Evolutionary conservation across 2,888 invertebrate genomes (phyloP).

Genomic region (Xestia ashworthii): DNA sequence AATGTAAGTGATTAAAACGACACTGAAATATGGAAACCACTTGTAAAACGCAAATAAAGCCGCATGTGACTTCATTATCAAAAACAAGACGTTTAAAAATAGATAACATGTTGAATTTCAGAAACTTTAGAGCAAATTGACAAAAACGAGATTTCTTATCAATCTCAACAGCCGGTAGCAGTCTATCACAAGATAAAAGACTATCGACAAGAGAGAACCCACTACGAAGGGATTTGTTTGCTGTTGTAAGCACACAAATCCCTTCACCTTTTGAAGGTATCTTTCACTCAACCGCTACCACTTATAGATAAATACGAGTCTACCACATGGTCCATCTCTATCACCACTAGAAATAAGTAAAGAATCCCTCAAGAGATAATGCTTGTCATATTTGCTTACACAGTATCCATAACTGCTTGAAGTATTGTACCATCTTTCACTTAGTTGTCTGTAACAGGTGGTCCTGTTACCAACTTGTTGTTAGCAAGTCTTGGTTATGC

Average conservation of each 20-base stretch:
- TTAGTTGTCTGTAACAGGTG: slow-evolving; percentile 45
- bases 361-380: slow-evolving; percentile 37
- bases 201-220: background rate
- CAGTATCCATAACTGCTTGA: slow-evolving; percentile 29
- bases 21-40: slow-evolving; percentile 14
- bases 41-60: background rate
- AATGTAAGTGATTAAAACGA: background rate
- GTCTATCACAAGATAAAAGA: background rate
- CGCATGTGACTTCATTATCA: background rate
- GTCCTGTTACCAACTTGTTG: slow-evolving; percentile 26
- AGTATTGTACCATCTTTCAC: slow-evolving; percentile 37
- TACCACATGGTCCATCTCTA: slow-evolving; percentile 21
- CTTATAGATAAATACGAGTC: slow-evolving; percentile 13
- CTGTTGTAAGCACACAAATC: no score
- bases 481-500: slow-evolving; percentile 38
- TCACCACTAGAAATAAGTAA: slow-evolving; percentile 25
- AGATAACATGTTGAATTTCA: background rate
- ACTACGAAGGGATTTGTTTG: no score
- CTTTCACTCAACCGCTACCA: slow-evolving; percentile 1
- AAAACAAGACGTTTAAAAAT: background rate
- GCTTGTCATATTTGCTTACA: slow-evolving; percentile 55
- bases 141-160: no score
- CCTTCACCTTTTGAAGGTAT: slow-evolving; percentile 18
- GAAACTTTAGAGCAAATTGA: background rate
- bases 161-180: background rate